phyloP scores from a whole-genome alignment of 2,888 invertebrate species.

The Campoplex capitator region DNA sequence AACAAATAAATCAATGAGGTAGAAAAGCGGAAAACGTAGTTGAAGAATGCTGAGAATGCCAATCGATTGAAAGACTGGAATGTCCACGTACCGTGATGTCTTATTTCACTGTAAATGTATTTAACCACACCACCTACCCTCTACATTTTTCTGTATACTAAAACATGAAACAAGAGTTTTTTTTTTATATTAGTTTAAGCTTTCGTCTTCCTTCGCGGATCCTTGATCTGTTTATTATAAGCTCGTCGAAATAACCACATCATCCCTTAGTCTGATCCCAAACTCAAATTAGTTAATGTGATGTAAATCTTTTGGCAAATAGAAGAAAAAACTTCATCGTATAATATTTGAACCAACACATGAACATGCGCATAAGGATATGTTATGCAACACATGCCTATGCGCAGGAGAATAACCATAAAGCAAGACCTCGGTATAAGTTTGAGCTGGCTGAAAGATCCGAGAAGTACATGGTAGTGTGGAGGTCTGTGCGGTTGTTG shows the following conservation, averaged over 20 bases:
- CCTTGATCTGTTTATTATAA: background rate
- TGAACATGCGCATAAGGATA: background rate
- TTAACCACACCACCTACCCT: background rate
- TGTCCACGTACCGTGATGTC: slow-evolving; percentile 51
- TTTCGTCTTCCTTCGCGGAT: too few species aligned
- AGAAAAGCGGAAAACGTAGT: slow-evolving; percentile 19
- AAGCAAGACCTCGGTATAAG: slow-evolving; percentile 27
- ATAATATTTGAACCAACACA: background rate
- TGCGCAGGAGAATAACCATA: slow-evolving; percentile 12
- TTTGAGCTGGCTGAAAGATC: slow-evolving; percentile 40
- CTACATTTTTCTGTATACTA: slow-evolving; percentile 6
- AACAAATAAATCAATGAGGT: slow-evolving; percentile 51
- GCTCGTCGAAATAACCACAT: background rate
- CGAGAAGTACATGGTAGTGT: slow-evolving; percentile 38
- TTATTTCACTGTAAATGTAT: slow-evolving; percentile 46
- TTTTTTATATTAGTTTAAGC: background rate
- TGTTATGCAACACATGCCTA: background rate
- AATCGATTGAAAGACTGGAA: slow-evolving; percentile 52
- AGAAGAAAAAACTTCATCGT: background rate
- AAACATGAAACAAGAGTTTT: background rate
- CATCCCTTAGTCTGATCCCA: background rate
- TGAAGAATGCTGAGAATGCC: slow-evolving; percentile 57
- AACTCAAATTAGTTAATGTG: background rate
- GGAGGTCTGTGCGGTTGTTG: slow-evolving; percentile 62
- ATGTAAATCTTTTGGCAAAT: background rate